A percentile compares a stretch with the other conserved stretches of the same genome.
These are phyloP conservation scores for Scolopax rusticola DNA, from an alignment of 2,797 vertebrate species.

Conservation along the genomic window DNA sequence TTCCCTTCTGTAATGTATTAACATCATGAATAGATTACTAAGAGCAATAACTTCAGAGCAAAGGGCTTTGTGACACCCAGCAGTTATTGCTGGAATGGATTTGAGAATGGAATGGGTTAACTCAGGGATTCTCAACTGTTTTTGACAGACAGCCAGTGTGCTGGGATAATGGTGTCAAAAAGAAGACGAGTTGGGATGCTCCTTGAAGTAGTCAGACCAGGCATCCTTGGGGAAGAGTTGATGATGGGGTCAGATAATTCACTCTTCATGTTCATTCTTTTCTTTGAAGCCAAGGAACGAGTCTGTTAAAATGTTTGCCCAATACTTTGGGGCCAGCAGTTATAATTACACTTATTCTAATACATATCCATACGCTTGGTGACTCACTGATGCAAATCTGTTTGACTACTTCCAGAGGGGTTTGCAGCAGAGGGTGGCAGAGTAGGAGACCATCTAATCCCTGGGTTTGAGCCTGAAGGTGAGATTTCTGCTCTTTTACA, in stretches of 20 bases:
- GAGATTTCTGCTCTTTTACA: background rate
- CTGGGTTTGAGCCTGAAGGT: background rate
- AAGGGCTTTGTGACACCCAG: background rate
- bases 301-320: constrained; percentile 57
- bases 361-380: background rate
- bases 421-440: constrained; percentile 15
- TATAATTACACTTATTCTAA: constrained; percentile 47
- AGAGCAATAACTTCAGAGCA: background rate
- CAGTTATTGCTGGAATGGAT: background rate
- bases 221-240: constrained; percentile 13
- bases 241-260: constrained; percentile 29
- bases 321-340: constrained; percentile 9
- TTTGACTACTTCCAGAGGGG: constrained; percentile 22
- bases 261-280: constrained; percentile 31
- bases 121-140: background rate
- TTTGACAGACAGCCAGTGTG: background rate
- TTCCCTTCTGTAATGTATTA: background rate
- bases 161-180: constrained; percentile 36
- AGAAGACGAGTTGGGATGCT: background rate
- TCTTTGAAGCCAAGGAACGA: constrained; percentile 42
- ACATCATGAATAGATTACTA: background rate
- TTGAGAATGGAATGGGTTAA: constrained; percentile 10
- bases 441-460: background rate
- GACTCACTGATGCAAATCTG: constrained; percentile 53
- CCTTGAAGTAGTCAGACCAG: background rate